phyloP scores from a whole-genome alignment of 2,797 vertebrate species.

The Helarctos malayanus region DNA sequence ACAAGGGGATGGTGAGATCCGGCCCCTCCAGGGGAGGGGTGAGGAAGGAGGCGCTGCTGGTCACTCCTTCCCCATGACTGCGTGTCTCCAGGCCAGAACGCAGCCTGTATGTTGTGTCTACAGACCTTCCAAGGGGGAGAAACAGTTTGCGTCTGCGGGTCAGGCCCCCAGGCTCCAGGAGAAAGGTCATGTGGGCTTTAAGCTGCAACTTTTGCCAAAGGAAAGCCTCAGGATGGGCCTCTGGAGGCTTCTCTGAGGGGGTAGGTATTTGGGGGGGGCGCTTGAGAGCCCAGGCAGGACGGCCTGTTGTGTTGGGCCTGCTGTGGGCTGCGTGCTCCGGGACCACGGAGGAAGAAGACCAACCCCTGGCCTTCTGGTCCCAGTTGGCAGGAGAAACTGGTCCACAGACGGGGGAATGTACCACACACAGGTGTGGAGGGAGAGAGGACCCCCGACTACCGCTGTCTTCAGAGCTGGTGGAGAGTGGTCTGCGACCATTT shows the following conservation, averaged over 20 bases:
- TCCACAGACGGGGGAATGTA: background rate
- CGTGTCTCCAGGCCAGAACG: background rate
- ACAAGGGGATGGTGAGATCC: background rate
- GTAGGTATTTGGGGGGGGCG: too few relatives aligned
- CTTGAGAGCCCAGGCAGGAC: background rate
- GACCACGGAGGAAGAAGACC: background rate
- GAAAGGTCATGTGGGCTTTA: background rate
- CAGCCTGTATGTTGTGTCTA: background rate
- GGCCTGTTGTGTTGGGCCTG: background rate
- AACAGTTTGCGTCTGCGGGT: background rate
- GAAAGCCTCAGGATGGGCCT: background rate
- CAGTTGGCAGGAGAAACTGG: background rate
- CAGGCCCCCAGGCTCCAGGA: background rate
- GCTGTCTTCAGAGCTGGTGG: too few relatives aligned
- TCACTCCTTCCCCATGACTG: background rate
- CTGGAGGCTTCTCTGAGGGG: background rate
- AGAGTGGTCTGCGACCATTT: background rate
- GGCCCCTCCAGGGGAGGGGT: accelerated
- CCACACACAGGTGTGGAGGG: accelerated
- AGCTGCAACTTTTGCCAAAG: background rate
- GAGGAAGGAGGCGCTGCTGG: background rate
- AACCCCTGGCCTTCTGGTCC: accelerated
- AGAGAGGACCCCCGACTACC: too few relatives aligned
- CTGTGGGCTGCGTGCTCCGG: background rate
- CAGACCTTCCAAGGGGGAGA: background rate